phyloP scores from a whole-genome alignment of 2,888 invertebrate genomes.

The Aradus depressus region DNA sequence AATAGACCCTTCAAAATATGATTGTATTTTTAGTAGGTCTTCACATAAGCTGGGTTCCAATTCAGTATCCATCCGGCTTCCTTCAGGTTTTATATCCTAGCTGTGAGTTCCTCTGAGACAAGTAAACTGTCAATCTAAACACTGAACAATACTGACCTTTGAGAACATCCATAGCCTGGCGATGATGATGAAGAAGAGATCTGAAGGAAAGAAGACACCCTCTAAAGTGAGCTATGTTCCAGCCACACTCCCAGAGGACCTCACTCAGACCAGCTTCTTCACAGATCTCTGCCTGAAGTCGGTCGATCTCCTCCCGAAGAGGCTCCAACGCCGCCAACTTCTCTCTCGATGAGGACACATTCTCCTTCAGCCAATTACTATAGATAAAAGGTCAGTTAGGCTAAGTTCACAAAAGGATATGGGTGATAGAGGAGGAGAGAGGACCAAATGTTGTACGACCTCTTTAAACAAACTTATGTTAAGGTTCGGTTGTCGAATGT shows the following conservation, averaged over 20 bases:
- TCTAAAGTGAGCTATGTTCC: slow-evolving; percentile 79
- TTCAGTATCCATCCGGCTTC: too few species aligned
- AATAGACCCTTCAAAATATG: too few species aligned
- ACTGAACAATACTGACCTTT: slow-evolving; percentile 12
- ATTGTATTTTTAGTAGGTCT: too few species aligned
- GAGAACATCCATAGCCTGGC: slow-evolving; percentile 54
- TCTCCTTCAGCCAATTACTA: slow-evolving; percentile 62
- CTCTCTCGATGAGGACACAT: slow-evolving; percentile 53
- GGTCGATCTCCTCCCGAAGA: slow-evolving; percentile 61
- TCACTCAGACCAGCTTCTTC: slow-evolving; percentile 45
- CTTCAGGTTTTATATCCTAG: too few species aligned
- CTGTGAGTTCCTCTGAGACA: too few species aligned
- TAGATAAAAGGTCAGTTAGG: slow-evolving; percentile 17
- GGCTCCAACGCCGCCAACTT: slow-evolving; percentile 54
- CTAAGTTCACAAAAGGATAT: too few species aligned
- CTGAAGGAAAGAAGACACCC: slow-evolving; percentile 80
- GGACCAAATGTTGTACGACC: too few species aligned
- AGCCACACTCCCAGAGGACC: slow-evolving; percentile 69
- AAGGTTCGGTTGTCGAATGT: too few species aligned
- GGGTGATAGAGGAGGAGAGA: too few species aligned
- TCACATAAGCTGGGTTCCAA: too few species aligned
- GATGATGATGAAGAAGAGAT: slow-evolving; percentile 62
- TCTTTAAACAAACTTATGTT: too few species aligned
- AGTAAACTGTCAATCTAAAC: too few species aligned
- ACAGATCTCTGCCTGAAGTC: slow-evolving; percentile 49